Percentiles rank a stretch among this genome's conserved stretches.
phyloP scores from a whole-genome alignment of 23 tunicate genomes.

The Diplosoma virens region DNA sequence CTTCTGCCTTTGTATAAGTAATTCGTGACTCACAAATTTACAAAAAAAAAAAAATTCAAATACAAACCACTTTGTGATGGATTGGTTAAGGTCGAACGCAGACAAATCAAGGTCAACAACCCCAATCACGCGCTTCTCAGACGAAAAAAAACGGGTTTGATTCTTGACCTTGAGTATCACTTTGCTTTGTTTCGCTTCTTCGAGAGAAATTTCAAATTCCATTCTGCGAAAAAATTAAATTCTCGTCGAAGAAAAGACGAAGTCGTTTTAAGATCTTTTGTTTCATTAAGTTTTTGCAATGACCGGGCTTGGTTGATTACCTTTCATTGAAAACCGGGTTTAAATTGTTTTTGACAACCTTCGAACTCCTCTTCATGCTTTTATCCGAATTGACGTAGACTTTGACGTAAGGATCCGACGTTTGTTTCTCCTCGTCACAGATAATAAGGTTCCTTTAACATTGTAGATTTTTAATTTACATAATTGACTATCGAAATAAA shows the following conservation, averaged over 20 bases:
- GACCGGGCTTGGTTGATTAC: constrained; percentile 30
- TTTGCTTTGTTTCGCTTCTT: not conserved
- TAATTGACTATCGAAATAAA: too few relatives aligned
- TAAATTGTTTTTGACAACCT: constrained; percentile 68
- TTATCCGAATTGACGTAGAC: constrained; percentile 17
- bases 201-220: constrained; percentile 24
- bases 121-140: constrained; percentile 80
- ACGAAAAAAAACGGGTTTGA: constrained; percentile 61
- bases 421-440: constrained; percentile 75
- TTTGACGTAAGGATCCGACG: constrained; percentile 86
- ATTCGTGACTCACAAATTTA: too few relatives aligned
- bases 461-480: too few relatives aligned
- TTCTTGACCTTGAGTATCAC: constrained; percentile 68
- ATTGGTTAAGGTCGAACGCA: constrained; percentile 21
- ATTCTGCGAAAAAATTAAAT: constrained; percentile 11
- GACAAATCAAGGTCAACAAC: constrained; percentile 47
- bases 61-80: constrained; percentile 52
- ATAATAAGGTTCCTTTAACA: constrained; percentile 60
- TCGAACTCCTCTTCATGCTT: constrained; percentile 50
- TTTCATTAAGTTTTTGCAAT: not conserved
- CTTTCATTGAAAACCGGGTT: constrained; percentile 70
- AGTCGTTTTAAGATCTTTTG: not conserved
- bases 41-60: not conserved
- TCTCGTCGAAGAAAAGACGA: not conserved
- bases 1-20: too few relatives aligned